phyloP scores from a whole-genome alignment of 2,113 vertebrate species.

The Microcebus jonahi region DNA sequence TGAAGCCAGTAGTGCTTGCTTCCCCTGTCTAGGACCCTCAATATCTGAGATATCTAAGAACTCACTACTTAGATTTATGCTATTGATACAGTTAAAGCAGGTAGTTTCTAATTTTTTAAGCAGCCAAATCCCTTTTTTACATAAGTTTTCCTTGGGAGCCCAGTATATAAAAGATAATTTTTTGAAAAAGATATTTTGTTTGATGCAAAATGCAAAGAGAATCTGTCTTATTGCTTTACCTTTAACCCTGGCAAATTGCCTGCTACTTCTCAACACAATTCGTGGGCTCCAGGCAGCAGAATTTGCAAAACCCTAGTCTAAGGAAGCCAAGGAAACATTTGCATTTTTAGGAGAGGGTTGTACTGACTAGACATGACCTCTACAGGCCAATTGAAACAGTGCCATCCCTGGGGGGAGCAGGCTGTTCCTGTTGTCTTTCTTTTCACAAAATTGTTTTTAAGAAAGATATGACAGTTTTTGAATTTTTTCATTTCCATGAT shows the following conservation, averaged over 20 bases:
- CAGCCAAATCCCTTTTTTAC: background rate
- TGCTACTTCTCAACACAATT: background rate
- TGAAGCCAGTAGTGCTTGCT: background rate
- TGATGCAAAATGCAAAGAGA: background rate
- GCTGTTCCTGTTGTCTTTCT: background rate
- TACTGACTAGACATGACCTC: background rate
- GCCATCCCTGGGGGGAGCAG: background rate
- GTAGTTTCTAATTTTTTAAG: background rate
- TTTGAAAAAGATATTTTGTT: background rate
- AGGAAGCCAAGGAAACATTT: background rate
- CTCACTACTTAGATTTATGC: background rate
- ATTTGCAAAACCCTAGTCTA: background rate
- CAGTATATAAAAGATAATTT: background rate
- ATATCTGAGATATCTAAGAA: background rate
- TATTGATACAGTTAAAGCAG: background rate
- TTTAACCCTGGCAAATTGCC: background rate
- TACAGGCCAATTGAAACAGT: background rate
- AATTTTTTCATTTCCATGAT: constrained; percentile 7
- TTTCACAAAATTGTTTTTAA: background rate
- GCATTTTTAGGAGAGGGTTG: background rate
- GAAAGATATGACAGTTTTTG: background rate
- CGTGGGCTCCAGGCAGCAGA: background rate
- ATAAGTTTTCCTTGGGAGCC: background rate
- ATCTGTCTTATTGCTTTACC: background rate
- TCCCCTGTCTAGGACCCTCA: background rate